phyloP scores from a whole-genome alignment of 23 tunicate species.

The Ascidia mentula region DNA sequence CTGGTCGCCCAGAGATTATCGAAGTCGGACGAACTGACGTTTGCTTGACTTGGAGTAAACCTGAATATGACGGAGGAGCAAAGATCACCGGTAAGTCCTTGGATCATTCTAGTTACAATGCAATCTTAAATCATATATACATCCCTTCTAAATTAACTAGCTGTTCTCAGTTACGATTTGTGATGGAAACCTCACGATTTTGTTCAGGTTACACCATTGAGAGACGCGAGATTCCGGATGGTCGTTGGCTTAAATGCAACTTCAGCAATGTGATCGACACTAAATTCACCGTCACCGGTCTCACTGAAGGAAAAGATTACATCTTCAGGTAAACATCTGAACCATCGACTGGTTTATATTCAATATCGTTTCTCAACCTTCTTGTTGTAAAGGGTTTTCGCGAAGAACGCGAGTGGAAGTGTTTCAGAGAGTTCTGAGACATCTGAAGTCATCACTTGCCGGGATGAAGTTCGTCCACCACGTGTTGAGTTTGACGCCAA shows the following conservation, averaged over 20 bases:
- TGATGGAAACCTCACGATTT: too few species aligned
- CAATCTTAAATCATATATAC: too few species aligned
- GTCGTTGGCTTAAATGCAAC: constrained; percentile 95
- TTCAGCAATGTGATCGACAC: constrained; percentile 77
- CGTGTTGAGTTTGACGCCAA: constrained; percentile 74
- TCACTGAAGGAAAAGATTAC: constrained; percentile 71
- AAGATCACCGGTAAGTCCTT: constrained; percentile 74
- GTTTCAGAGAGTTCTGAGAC: constrained; percentile 68
- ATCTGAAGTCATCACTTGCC: constrained; percentile 63
- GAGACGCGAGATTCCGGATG: constrained; percentile 79
- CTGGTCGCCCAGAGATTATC: constrained; percentile 60
- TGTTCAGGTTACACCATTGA: constrained; percentile 82
- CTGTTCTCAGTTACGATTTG: too few species aligned
- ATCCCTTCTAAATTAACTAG: too few species aligned
- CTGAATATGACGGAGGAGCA: constrained; percentile 83
- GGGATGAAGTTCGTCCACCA: constrained; percentile 70
- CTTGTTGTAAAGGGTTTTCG: constrained; percentile 61
- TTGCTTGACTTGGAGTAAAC: constrained; percentile 72
- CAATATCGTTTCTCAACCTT: neutral
- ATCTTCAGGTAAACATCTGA: constrained; percentile 51
- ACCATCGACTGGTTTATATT: neutral
- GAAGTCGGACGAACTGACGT: constrained; percentile 67
- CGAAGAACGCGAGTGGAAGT: constrained; percentile 87
- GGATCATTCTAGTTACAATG: neutral
- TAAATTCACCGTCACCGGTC: constrained; percentile 62